Conservation (phyloP, 2,888 invertebrate genomes). For the Nemotelus pantherinus region DNA sequence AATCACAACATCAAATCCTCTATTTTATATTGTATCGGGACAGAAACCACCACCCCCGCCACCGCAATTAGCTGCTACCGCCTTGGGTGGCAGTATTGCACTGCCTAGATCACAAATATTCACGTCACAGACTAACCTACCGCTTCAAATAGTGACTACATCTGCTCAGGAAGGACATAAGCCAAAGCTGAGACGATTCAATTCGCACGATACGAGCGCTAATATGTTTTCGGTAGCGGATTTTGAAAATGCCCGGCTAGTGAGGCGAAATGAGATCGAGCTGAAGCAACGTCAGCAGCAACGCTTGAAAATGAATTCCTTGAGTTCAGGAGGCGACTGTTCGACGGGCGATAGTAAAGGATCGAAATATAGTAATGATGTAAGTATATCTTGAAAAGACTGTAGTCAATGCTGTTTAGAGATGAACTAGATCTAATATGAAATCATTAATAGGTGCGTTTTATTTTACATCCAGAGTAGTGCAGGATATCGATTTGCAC, state of each 20-base stretch:
- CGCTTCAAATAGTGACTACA: constrained; percentile 56
- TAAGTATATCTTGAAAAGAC: constrained; percentile 52
- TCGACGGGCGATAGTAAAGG: constrained; percentile 65
- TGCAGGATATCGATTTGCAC: no score
- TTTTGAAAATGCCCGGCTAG: constrained; percentile 64
- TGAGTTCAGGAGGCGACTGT: constrained; percentile 61
- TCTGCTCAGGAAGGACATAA: constrained; percentile 61
- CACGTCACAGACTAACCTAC: constrained; percentile 57
- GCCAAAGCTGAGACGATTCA: constrained; percentile 63
- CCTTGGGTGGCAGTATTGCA: constrained; percentile 53
- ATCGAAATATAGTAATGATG: constrained; percentile 64
- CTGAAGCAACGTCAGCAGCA: constrained; percentile 61
- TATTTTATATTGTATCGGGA: constrained; percentile 57
- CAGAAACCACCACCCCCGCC: constrained; percentile 52
- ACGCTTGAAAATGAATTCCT: constrained; percentile 61
- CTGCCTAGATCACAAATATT: constrained; percentile 55
- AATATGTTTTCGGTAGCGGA: constrained; percentile 66
- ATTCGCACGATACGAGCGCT: constrained; percentile 64
- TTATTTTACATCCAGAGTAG: no score
- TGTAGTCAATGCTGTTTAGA: no score
- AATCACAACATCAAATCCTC: constrained; percentile 55
- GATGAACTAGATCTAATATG: no score
- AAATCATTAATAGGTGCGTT: no score
- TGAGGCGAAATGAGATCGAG: constrained; percentile 64
- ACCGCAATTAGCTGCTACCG: constrained; percentile 46